Conservation (phyloP, 2,797 vertebrate species). For the Halcyon leucocephala region DNA sequence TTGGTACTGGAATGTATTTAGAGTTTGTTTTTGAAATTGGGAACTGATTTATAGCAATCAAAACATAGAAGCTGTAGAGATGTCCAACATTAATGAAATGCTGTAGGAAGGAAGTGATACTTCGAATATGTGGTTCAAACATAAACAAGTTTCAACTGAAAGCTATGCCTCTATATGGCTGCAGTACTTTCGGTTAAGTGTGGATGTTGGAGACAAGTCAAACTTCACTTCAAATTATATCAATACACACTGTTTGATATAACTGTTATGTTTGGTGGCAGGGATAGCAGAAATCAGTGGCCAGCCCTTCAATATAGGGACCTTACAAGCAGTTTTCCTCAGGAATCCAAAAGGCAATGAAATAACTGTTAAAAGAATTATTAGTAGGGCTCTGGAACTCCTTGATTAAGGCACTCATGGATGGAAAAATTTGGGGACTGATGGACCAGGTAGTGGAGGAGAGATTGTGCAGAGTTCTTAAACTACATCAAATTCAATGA, state of each 20-base stretch:
- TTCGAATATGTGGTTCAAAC: background rate
- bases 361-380: background rate
- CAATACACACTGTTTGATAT: background rate
- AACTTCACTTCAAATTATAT: background rate
- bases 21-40: background rate
- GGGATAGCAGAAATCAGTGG: background rate
- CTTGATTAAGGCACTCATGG: background rate
- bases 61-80: background rate
- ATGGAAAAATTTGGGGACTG: background rate
- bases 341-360: background rate
- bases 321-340: background rate
- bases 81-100: background rate
- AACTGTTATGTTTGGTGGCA: background rate
- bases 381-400: background rate
- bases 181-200: background rate
- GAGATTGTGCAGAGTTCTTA: background rate
- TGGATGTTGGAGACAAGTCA: background rate
- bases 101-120: background rate
- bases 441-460: background rate
- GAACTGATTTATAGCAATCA: background rate
- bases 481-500: background rate
- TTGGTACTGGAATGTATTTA: background rate
- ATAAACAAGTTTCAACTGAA: background rate
- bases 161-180: background rate
- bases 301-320: accelerated